Evolutionary conservation across 2,797 vertebrate genomes (phyloP), one percentile per base, ranked within the genome.

Genomic region (Vespertilio murinus): DNA sequence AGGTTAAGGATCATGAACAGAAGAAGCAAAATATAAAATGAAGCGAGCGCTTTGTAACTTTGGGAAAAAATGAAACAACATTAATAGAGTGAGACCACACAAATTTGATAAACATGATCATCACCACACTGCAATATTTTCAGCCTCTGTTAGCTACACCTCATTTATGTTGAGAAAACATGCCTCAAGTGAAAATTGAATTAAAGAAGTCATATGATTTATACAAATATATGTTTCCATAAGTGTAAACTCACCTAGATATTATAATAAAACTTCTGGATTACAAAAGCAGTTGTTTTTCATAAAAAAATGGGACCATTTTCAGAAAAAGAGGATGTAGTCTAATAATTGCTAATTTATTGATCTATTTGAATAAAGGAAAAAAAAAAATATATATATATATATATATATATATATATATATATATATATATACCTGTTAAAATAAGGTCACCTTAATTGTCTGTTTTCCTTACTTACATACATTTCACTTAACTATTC

Each of bases 21-120:
- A 88, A 35, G 11, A 90, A 8, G 35, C 11, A 91, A 96, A 90
- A 90, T 47, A 42, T 47, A 52, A 71, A 91, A 81, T 73, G 74
- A 94, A 94, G 49, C 9, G 86, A 95, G 59, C 25, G 28, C 3
- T 90, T 70, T 22, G 2, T 52, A 73, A 90, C 42, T 30, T 92
- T 73, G 16, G 45, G 11, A 8, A n/a, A 71, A 71, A 49, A 65
- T 33, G 6, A 81, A 73, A 47, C 59, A 82, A 42, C 13, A 47
- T 64, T 79, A 61, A 67, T 69, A 42, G 1, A 73, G 8, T 7
- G 25, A 91, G 78, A 67, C 4, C 0, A 52, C 25, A 82, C 9
- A 84, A 64, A 83, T 70, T 8, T 70, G 11, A 40, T 47, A 9
- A 28, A 40, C 7, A 28, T 22, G 5, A 38, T 23, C 38, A 80